phyloP scores from a whole-genome alignment of 2,888 invertebrate species.

The Rhyacophila evoluta region DNA sequence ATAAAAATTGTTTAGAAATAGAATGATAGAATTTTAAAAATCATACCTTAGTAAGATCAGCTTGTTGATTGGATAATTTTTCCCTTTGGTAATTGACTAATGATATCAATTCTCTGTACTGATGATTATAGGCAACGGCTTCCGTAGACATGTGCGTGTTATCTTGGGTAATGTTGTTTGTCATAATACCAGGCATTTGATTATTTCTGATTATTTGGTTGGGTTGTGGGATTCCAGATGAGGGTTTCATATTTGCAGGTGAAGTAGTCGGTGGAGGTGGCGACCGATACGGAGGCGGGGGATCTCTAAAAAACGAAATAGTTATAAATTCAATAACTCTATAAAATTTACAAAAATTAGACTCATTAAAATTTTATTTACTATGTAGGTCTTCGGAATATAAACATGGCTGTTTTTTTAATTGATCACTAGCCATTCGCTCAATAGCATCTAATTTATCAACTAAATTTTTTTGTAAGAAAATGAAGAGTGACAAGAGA shows the following conservation, averaged over 20 bases:
- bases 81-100: constrained; percentile 93
- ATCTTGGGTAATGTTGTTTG: constrained; percentile 59
- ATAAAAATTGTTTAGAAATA: no score
- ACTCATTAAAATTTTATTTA: no score
- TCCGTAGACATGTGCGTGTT: constrained; percentile 63
- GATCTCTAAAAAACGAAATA: constrained; percentile 65
- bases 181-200: constrained; percentile 60
- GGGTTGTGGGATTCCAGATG: constrained; percentile 60
- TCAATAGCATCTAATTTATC: no score
- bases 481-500: no score
- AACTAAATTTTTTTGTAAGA: no score
- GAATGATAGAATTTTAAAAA: no score
- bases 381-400: no score
- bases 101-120: constrained; percentile 86
- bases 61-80: constrained; percentile 89
- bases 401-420: no score
- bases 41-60: constrained; percentile 92
- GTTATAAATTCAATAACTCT: no score
- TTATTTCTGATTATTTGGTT: constrained; percentile 58
- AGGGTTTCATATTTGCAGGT: constrained; percentile 57
- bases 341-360: no score
- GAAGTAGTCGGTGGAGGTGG: constrained; percentile 64
- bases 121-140: constrained; percentile 78
- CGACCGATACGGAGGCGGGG: constrained; percentile 68
- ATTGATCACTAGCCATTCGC: no score